Percentiles rank a stretch among this genome's conserved stretches.
Conservation (phyloP, 2,888 invertebrate species). For the Ypsolopha scabrella region DNA sequence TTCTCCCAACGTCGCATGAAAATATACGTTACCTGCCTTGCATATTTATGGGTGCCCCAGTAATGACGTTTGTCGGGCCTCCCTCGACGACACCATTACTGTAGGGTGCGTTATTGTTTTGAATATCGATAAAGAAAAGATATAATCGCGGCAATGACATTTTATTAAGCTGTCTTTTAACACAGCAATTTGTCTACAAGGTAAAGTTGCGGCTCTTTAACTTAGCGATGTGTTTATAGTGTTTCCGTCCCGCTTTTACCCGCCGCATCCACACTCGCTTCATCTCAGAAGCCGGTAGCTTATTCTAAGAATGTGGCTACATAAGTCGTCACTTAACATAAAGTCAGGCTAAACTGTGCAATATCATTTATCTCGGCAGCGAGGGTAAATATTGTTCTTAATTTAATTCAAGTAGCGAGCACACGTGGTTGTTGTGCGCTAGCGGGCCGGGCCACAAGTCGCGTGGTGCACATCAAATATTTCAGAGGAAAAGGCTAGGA, state of each 20-base stretch:
- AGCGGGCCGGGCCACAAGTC: conserved; percentile 44
- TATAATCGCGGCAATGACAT: conserved; percentile 5
- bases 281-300: conserved; percentile 8
- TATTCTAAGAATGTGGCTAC: conserved; percentile 52
- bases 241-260: conserved; percentile 18
- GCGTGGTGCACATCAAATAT: conserved; percentile 61
- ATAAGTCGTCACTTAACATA: conserved; percentile 56
- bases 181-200: conserved; percentile 28
- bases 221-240: conserved; percentile 24
- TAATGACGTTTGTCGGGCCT: conserved; percentile 66
- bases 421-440: conserved; percentile 40
- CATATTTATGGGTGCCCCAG: conserved; percentile 66
- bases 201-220: conserved; percentile 29
- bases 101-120: conserved; percentile 14
- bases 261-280: conserved; percentile 16
- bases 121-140: not conserved
- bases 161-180: conserved; percentile 12
- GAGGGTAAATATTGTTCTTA: conserved; percentile 68
- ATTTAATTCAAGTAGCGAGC: conserved; percentile 59
- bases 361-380: conserved; percentile 59
- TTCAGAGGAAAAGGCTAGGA: conserved; percentile 51
- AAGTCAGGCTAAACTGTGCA: conserved; percentile 56
- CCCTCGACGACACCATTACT: conserved; percentile 51
- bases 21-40: conserved; percentile 70
- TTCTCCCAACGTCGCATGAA: conserved; percentile 70